Percentiles rank a stretch among this genome's conserved stretches.
phyloP scores from a whole-genome alignment of 2,888 invertebrate species.

The Chrysotoxum bicinctum region DNA sequence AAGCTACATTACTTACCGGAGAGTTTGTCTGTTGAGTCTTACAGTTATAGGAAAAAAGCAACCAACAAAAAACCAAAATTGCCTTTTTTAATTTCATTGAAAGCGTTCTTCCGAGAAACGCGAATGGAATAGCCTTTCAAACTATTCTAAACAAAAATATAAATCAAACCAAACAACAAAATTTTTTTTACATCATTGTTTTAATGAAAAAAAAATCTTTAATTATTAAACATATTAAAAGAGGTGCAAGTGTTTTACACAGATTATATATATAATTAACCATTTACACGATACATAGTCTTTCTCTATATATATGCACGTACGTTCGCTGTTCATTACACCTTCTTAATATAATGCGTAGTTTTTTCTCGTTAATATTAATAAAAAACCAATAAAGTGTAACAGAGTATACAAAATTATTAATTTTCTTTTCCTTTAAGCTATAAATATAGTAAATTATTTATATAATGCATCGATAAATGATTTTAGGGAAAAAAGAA shows the following conservation, averaged over 20 bases:
- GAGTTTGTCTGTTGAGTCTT: no score
- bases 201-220: constrained; percentile 27
- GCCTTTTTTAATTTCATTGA: background rate
- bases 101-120: no score
- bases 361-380: constrained; percentile 12
- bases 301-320: constrained; percentile 3
- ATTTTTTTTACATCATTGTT: constrained; percentile 3
- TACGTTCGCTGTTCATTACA: constrained; percentile 6
- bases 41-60: no score
- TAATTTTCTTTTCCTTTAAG: constrained; percentile 19
- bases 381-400: constrained; percentile 27
- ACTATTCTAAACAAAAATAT: background rate
- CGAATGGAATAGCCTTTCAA: no score
- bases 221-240: constrained; percentile 22
- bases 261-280: constrained; percentile 35
- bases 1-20: no score
- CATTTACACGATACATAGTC: constrained; percentile 29
- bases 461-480: constrained; percentile 35
- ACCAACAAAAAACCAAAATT: no score
- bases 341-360: background rate
- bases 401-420: constrained; percentile 30
- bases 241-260: constrained; percentile 25
- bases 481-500: constrained; percentile 11
- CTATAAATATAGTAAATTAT: constrained; percentile 33
- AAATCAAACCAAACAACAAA: background rate